Evolutionary conservation across 2,797 vertebrate genomes (phyloP).

Genomic region (Epinephelus awoara): DNA sequence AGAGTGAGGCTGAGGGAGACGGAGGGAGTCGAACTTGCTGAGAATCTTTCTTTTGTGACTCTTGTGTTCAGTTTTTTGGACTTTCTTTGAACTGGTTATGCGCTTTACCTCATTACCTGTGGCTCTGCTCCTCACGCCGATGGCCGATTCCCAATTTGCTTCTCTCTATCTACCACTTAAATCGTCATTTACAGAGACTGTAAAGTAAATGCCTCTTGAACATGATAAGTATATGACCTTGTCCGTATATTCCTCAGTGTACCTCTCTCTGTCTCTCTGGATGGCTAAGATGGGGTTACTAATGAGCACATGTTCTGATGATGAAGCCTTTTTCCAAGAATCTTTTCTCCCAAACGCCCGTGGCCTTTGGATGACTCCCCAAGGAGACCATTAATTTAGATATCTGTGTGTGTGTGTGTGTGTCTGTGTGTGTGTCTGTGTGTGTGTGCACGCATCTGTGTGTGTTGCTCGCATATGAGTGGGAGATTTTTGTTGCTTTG

Average conservation of each 20-base stretch:
- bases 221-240: constrained; percentile 69
- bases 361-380: constrained; percentile 99
- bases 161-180: constrained; percentile 18
- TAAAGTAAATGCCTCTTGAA: constrained; percentile 68
- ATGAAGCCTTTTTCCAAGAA: constrained; percentile 96
- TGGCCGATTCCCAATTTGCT: constrained; percentile 4
- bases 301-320: constrained; percentile 95
- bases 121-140: constrained; percentile 35
- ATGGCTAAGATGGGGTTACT: constrained; percentile 90
- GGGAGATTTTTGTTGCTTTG: constrained; percentile 59
- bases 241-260: constrained; percentile 65
- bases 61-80: constrained; percentile 32
- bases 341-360: constrained; percentile 94
- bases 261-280: constrained; percentile 53
- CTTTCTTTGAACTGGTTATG: constrained; percentile 52
- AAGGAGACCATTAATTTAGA: constrained; percentile 94
- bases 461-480: constrained; percentile 30
- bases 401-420: constrained; percentile 82
- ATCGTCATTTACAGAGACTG: constrained; percentile 46
- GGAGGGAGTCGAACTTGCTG: constrained; percentile 59
- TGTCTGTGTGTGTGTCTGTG: constrained; percentile 25
- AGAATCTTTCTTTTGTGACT: constrained; percentile 28
- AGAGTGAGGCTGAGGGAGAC: constrained; percentile 57
- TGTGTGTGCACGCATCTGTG: constrained; percentile 36
- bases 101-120: constrained; percentile 33